Evolutionary conservation across 2,113 vertebrate genomes (phyloP).

Genomic region (Spilogale gracilis): DNA sequence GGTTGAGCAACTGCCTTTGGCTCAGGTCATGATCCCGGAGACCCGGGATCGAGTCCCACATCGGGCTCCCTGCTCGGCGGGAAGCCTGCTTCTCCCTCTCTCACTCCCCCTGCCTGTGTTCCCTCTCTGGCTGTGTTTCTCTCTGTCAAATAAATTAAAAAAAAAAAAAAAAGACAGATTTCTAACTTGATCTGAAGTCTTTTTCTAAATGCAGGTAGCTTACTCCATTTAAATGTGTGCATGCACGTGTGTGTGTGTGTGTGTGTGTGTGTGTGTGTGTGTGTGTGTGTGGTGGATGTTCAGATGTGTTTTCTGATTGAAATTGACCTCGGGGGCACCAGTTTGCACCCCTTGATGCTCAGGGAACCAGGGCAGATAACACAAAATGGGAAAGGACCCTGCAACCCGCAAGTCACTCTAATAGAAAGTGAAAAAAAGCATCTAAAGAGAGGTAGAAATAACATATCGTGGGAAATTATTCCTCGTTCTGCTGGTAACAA

Average conservation of each 20-base stretch:
- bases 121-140: no score
- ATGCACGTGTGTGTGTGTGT: neutral
- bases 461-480: neutral
- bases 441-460: neutral
- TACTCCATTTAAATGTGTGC: neutral
- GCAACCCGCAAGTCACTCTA: neutral
- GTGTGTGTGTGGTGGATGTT: neutral
- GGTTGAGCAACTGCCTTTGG: no score
- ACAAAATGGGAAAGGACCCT: fast-evolving
- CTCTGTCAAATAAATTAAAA: no score
- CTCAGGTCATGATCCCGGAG: no score
- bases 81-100: no score
- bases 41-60: no score
- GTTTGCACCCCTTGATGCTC: neutral
- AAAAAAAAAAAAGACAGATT: neutral
- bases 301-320: neutral
- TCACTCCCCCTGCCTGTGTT: no score
- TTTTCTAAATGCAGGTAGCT: neutral
- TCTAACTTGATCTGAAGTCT: neutral
- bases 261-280: neutral
- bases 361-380: neutral
- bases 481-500: neutral
- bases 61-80: no score
- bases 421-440: fast-evolving
- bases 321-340: neutral